Conservation (phyloP, 2,888 invertebrate genomes). For the Podotricha telesiphe region DNA sequence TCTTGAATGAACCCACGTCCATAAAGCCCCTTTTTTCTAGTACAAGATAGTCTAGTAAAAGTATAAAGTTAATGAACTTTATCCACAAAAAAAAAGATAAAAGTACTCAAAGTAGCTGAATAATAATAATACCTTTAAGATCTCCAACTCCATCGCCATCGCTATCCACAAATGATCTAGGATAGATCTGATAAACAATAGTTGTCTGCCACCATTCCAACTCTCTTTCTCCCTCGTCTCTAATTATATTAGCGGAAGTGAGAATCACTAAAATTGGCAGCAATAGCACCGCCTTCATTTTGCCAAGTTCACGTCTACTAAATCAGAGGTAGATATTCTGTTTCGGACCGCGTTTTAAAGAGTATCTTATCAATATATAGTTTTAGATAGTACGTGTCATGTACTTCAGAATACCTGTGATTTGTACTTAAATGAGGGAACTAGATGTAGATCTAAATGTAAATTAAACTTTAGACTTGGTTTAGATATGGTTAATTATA, state of each 20-base stretch:
- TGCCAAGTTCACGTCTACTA: slow-evolving; percentile 14
- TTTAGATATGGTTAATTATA: not conserved
- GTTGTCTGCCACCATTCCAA: slow-evolving; percentile 90
- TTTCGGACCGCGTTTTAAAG: slow-evolving; percentile 30
- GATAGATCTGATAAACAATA: slow-evolving; percentile 91
- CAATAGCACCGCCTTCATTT: slow-evolving; percentile 58
- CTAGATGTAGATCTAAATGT: not conserved
- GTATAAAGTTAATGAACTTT: no score
- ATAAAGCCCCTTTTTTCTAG: not conserved
- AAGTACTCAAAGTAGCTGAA: no score
- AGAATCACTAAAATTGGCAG: slow-evolving; percentile 55
- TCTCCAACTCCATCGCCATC: slow-evolving; percentile 89
- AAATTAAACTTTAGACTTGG: not conserved
- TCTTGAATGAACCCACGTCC: not conserved
- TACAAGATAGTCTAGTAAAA: no score
- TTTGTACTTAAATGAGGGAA: not conserved
- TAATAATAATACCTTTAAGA: slow-evolving; percentile 71
- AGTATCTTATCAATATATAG: slow-evolving; percentile 23
- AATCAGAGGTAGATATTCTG: slow-evolving; percentile 23
- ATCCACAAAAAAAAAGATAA: no score
- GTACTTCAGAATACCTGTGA: not conserved
- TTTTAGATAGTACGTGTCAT: slow-evolving; percentile 1
- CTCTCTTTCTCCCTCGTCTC: slow-evolving; percentile 51
- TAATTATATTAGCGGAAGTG: slow-evolving; percentile 51
- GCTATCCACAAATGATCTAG: slow-evolving; percentile 90